phyloP scores from a whole-genome alignment of 2,113 vertebrate species.

The Aramus guarauna region DNA sequence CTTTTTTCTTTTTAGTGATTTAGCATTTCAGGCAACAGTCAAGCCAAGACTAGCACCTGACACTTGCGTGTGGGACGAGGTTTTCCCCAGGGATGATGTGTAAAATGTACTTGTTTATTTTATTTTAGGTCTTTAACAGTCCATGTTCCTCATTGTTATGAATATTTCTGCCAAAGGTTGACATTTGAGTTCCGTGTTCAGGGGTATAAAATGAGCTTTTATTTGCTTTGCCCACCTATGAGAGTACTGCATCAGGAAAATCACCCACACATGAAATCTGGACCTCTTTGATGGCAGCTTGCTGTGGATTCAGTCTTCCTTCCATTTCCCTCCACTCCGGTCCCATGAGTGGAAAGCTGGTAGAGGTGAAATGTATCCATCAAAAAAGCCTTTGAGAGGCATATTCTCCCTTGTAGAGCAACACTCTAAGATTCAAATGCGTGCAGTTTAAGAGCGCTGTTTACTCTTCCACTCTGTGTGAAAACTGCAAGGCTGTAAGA shows the following conservation, averaged over 20 bases:
- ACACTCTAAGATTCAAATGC: background rate
- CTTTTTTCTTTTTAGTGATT: background rate
- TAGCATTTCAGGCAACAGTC: background rate
- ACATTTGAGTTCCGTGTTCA: background rate
- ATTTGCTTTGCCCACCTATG: background rate
- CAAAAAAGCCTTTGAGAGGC: background rate
- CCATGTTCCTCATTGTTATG: background rate
- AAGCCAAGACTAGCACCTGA: constrained; percentile 11
- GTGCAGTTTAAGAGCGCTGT: background rate
- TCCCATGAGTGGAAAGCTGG: background rate
- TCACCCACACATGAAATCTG: background rate
- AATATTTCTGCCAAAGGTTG: background rate
- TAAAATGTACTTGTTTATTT: background rate
- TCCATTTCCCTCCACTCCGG: background rate
- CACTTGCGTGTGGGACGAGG: background rate
- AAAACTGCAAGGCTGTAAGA: background rate
- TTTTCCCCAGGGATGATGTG: background rate
- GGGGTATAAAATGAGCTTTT: background rate
- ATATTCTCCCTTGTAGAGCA: background rate
- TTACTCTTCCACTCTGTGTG: background rate
- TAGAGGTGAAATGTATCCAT: background rate
- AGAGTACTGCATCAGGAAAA: background rate
- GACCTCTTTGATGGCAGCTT: background rate
- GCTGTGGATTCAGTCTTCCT: background rate
- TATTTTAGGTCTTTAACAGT: background rate